phyloP scores from a whole-genome alignment of 2,113 vertebrate species.

The Argyrosomus japonicus region DNA sequence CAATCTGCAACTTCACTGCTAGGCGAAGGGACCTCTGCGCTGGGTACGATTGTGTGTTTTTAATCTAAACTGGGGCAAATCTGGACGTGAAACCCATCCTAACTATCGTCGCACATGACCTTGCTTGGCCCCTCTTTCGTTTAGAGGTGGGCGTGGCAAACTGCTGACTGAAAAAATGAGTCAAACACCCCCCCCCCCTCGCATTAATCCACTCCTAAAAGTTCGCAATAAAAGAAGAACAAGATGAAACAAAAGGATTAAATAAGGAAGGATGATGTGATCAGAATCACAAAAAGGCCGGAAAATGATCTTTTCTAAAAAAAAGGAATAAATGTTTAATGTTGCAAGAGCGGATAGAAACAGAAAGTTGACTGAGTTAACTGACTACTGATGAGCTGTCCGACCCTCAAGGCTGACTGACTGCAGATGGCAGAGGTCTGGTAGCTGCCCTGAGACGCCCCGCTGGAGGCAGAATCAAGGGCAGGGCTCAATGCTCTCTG shows the following conservation, averaged over 20 bases:
- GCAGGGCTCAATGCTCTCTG: constrained; percentile 50
- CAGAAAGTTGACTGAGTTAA: constrained; percentile 19
- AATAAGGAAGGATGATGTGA: background rate
- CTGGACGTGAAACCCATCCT: background rate
- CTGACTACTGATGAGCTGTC: constrained; percentile 67
- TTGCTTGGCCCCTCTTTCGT: background rate
- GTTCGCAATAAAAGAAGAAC: background rate
- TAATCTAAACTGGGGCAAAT: background rate
- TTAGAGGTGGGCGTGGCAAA: background rate
- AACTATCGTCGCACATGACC: background rate
- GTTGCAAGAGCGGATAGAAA: constrained; percentile 22
- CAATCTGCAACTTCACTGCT: too few relatives aligned
- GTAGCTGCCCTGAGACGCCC: constrained; percentile 75
- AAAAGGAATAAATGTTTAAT: constrained; percentile 3
- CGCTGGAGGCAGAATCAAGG: constrained; percentile 69
- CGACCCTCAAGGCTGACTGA: constrained; percentile 65
- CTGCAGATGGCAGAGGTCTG: constrained; percentile 78
- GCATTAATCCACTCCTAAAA: background rate
- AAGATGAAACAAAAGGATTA: background rate
- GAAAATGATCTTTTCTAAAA: constrained; percentile 10
- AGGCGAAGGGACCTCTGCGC: too few relatives aligned
- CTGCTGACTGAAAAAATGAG: background rate
- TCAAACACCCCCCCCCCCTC: background rate
- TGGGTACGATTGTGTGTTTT: too few relatives aligned
- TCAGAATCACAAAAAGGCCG: background rate